These are phyloP conservation scores for Onychorhynchus coronatus DNA, from an alignment of 2,113 vertebrate genomes.

Conservation along the genomic window DNA sequence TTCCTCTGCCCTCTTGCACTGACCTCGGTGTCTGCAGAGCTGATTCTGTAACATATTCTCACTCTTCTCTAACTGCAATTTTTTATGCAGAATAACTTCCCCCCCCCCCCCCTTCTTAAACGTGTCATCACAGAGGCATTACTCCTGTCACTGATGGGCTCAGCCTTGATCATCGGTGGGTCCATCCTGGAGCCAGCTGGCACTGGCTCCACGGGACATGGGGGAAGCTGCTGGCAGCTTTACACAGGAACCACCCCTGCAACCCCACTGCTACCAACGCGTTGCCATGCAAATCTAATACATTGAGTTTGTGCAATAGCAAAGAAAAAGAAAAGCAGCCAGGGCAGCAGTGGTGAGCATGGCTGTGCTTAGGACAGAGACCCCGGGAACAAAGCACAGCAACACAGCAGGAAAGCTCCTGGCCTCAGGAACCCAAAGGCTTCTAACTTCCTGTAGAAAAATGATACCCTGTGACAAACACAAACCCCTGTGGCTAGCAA, in stretches of 20 bases:
- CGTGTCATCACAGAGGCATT: too few relatives aligned
- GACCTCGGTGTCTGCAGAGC: background rate
- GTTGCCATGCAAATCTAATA: background rate
- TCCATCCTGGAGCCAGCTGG: background rate
- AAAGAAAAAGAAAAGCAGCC: background rate
- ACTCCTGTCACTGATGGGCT: background rate
- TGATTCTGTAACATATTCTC: background rate
- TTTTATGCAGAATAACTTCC: background rate
- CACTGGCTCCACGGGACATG: rapidly evolving
- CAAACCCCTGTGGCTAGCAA: background rate
- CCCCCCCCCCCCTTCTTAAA: background rate
- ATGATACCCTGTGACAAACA: background rate
- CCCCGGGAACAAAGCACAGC: background rate
- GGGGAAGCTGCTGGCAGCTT: background rate
- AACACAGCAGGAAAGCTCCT: background rate
- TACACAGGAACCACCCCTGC: background rate
- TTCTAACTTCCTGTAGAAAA: background rate
- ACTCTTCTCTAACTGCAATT: background rate
- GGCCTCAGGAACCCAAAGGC: background rate
- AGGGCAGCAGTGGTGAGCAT: background rate
- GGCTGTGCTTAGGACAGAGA: background rate
- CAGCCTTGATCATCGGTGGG: background rate
- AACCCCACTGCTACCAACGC: background rate
- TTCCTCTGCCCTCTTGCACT: background rate
- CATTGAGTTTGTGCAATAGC: rapidly evolving